phyloP scores from a whole-genome alignment of 2,797 vertebrate species.

The Simalia tracyae region DNA sequence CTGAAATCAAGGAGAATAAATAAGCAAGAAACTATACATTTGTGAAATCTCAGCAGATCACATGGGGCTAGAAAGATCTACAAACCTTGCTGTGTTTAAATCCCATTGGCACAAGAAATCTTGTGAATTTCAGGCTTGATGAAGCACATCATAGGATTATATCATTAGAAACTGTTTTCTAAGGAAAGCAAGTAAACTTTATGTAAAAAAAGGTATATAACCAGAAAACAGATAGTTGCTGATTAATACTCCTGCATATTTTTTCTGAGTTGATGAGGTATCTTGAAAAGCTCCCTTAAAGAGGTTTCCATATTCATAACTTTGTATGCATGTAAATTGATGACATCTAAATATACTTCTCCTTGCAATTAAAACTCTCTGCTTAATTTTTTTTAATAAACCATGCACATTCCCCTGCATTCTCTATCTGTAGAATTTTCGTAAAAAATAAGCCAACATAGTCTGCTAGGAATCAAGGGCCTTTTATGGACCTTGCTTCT shows the following conservation, averaged over 20 bases:
- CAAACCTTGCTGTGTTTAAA: neutral
- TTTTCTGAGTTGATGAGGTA: conserved; percentile 65
- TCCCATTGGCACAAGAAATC: neutral
- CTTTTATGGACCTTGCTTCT: neutral
- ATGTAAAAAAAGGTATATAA: conserved; percentile 48
- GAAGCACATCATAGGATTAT: neutral
- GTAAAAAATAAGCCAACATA: conserved; percentile 21
- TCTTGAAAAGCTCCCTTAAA: conserved; percentile 51
- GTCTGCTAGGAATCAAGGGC: conserved; percentile 13
- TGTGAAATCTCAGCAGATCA: neutral
- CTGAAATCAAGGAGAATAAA: neutral
- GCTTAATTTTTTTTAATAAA: conserved; percentile 25
- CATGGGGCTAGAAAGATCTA: neutral
- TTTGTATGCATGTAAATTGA: conserved; percentile 52
- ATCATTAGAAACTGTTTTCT: neutral
- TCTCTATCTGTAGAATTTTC: neutral
- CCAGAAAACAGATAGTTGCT: conserved; percentile 61
- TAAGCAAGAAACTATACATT: neutral
- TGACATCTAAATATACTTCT: conserved; percentile 56
- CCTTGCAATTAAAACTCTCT: conserved; percentile 49
- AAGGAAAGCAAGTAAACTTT: conserved; percentile 15
- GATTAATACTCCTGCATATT: conserved; percentile 69
- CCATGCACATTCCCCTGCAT: neutral
- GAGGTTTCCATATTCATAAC: conserved; percentile 68
- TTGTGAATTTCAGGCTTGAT: neutral